phyloP scores from a whole-genome alignment of 1,140 invertebrate species.

The Trichonephila clavata region DNA sequence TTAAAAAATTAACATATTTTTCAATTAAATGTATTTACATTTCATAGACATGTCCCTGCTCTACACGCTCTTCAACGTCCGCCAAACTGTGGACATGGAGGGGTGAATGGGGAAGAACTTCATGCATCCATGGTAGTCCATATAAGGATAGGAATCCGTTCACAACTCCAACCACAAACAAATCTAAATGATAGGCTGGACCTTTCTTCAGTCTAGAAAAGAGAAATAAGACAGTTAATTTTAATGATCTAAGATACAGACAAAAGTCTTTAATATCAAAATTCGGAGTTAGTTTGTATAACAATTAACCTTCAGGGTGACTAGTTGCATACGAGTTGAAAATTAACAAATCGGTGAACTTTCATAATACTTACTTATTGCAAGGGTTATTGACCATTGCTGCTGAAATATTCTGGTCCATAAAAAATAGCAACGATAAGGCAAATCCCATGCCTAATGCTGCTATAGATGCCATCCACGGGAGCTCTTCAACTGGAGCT shows the following conservation, averaged over 20 bases:
- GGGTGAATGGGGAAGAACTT: slow-evolving; percentile 86
- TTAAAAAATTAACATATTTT: too few species aligned
- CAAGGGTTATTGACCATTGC: slow-evolving; percentile 86
- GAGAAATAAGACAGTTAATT: not conserved
- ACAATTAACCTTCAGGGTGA: not conserved
- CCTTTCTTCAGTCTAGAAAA: slow-evolving; percentile 85
- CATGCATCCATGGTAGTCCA: slow-evolving; percentile 86
- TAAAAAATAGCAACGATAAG: slow-evolving; percentile 86
- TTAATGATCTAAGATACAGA: too few species aligned
- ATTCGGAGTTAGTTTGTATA: not conserved
- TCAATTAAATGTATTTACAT: slow-evolving; percentile 82
- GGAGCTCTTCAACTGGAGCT: slow-evolving; percentile 81
- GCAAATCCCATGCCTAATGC: slow-evolving; percentile 85
- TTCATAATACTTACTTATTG: slow-evolving; percentile 84
- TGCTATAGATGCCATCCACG: slow-evolving; percentile 82
- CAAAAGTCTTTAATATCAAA: too few species aligned
- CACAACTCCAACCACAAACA: slow-evolving; percentile 85
- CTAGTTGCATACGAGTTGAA: too few species aligned
- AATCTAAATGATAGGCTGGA: slow-evolving; percentile 85
- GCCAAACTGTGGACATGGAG: slow-evolving; percentile 85
- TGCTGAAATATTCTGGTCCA: slow-evolving; percentile 87
- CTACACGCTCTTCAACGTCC: slow-evolving; percentile 86
- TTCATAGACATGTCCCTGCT: slow-evolving; percentile 86
- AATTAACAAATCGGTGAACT: too few species aligned
- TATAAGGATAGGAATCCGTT: slow-evolving; percentile 85